Conservation (phyloP, 2,797 vertebrate species). For the Gila robusta region DNA sequence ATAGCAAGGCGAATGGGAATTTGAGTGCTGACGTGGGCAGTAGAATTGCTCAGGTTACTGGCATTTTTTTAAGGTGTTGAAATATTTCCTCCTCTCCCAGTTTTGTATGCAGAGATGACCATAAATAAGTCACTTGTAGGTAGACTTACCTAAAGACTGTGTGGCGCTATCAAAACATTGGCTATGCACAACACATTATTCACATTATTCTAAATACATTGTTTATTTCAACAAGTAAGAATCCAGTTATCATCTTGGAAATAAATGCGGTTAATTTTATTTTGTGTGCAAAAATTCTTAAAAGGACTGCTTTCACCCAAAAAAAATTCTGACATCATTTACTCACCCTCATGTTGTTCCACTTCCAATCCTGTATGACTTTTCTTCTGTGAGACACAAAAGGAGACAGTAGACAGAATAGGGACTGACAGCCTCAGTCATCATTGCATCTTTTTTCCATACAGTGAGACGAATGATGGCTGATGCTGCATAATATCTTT, state of each 20-base stretch:
- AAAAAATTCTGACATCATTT: neutral
- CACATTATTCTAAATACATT: neutral
- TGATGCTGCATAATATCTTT: neutral
- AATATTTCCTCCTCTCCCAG: neutral
- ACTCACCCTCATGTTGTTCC: neutral
- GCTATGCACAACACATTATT: neutral
- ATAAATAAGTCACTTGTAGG: slow-evolving; percentile 6
- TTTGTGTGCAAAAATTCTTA: neutral
- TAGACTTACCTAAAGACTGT: neutral
- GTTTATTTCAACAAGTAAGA: neutral
- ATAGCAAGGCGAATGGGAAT: slow-evolving; percentile 15
- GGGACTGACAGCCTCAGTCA: neutral
- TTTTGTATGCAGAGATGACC: neutral
- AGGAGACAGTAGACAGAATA: neutral
- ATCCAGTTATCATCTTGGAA: neutral
- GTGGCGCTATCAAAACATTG: neutral
- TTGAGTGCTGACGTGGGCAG: neutral
- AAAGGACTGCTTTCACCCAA: neutral
- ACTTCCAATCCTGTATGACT: neutral
- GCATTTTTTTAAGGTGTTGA: neutral
- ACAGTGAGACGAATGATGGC: neutral
- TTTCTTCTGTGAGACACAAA: slow-evolving; percentile 7
- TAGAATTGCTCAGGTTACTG: neutral
- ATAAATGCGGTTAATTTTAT: neutral
- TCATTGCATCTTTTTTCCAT: neutral